Conservation (phyloP, 37 sponge, comb jelly and placozoan genomes). For the Ianthella basta region DNA sequence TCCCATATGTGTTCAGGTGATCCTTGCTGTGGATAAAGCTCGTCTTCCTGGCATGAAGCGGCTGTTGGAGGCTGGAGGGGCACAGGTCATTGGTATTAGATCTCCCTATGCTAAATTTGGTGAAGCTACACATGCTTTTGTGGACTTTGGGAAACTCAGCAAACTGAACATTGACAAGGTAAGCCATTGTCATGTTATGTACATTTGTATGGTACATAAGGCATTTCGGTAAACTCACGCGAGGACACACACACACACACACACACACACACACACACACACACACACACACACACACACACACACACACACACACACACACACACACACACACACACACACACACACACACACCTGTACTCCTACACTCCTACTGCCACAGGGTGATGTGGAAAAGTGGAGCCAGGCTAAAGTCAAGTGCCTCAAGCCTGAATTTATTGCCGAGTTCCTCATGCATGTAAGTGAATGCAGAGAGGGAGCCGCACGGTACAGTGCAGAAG, state of each 20-base stretch:
- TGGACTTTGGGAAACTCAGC: neutral
- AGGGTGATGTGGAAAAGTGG: conserved; percentile 46
- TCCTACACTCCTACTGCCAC: neutral
- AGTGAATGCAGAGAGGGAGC: neutral
- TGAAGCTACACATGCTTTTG: conserved; percentile 37
- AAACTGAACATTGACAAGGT: conserved; percentile 12
- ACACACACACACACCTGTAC: neutral
- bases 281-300: too few species aligned
- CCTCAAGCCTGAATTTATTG: conserved; percentile 89
- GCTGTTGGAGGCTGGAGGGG: conserved; percentile 87
- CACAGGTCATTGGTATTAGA: conserved; percentile 43
- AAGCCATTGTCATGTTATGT: neutral
- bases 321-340: conserved; percentile 1
- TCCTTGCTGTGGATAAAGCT: conserved; percentile 70
- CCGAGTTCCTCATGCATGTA: conserved; percentile 84
- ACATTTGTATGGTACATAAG: neutral
- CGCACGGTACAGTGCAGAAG: too few species aligned
- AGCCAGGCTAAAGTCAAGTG: conserved; percentile 72
- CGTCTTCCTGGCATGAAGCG: conserved; percentile 73
- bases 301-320: too few species aligned
- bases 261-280: conserved; percentile 4
- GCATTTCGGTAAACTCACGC: too few species aligned
- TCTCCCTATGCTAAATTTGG: conserved; percentile 1
- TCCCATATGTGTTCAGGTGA: conserved; percentile 32
- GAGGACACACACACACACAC: too few species aligned